Conservation (phyloP, 2,113 vertebrate genomes). For the Thomomys bottae region DNA sequence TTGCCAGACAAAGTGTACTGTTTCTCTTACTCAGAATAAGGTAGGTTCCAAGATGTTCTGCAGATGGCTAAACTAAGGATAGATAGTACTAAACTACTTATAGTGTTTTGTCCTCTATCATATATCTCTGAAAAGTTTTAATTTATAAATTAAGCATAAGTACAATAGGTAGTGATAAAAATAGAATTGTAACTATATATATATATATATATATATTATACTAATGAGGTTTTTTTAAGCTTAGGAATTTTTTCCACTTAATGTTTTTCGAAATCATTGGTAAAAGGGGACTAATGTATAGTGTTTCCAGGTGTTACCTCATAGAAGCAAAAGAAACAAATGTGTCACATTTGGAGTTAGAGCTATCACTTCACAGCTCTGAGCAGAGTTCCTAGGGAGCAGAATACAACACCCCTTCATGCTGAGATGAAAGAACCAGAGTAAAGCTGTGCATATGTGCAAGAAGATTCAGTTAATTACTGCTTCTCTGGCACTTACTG, state of each 20-base stretch:
- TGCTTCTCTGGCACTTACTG: not conserved
- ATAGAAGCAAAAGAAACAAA: not conserved
- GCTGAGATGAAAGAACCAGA: not conserved
- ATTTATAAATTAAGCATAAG: not conserved
- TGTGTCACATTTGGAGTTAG: not conserved
- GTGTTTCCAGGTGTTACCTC: slow-evolving; percentile 1
- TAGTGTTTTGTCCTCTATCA: not conserved
- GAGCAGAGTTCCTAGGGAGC: slow-evolving; percentile 1
- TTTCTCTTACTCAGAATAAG: not conserved
- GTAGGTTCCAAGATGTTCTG: not conserved
- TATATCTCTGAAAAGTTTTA: not conserved
- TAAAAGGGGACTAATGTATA: not conserved
- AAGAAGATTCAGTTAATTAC: slow-evolving; percentile 22
- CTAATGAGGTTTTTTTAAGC: not conserved
- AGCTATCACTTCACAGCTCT: not conserved
- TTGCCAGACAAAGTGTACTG: not conserved
- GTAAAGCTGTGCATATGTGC: not conserved
- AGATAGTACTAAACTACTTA: not conserved
- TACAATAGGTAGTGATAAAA: not conserved
- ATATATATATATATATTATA: not conserved
- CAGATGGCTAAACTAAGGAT: not conserved
- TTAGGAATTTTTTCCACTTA: not conserved
- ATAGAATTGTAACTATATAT: not conserved
- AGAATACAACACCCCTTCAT: not conserved
- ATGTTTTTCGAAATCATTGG: not conserved